Base-by-base conservation (phyloP, 2,888 invertebrate genomes). In the Metellina segmentata region DNA sequence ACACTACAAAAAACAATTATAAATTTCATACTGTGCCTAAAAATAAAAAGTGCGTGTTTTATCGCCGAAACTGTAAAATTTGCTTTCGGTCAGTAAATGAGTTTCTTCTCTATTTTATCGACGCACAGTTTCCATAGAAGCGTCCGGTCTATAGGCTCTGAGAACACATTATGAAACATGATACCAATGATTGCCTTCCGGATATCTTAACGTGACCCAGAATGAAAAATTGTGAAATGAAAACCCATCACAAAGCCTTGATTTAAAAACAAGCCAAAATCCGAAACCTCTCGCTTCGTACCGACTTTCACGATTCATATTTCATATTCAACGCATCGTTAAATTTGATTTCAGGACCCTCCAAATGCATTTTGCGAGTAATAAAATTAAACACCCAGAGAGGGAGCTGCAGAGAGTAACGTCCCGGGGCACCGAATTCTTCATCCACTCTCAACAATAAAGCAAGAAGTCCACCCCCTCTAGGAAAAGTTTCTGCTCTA, bases 381-480 rank as follows among this genome's bases (percentile, higher is more conserved):
- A 75, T 85, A 75, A 74, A 13, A 53, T 75, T 85, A 85, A 85
- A 85, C 48, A 53, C 1, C 16, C 2, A 16, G 61, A 74, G 75
- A 75, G 34, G 53, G 49, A 4, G 74, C 34, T 48, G 34, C 7
- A 20, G 9, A 9, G 13, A 49, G 7, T 48, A 85, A 85, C 75
- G 85, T 75, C 75, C 85, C 61, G 85, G 75, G 74, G 85, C 75
- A 34, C 20, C 53, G 61, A 75, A 82, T 49, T 82, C 11, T 49
- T 61, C 61, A 16, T 34, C 69, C 48, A 16, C 48, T 19, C 51
- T 13, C 82, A 53, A 85, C 74, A 78, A 86, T 86, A 77, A 85
- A 70, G 85, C 53, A 78, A 13, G 69, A 6, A 20, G 69, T 48
- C 51, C 71, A 9, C 71, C 49, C 49, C 61, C 77, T 49, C 51